A percentile compares a stretch with the other conserved stretches of the same genome.
Evolutionary conservation across 2,113 vertebrate species (phyloP).

Genomic region (Eudorcas thomsonii): DNA sequence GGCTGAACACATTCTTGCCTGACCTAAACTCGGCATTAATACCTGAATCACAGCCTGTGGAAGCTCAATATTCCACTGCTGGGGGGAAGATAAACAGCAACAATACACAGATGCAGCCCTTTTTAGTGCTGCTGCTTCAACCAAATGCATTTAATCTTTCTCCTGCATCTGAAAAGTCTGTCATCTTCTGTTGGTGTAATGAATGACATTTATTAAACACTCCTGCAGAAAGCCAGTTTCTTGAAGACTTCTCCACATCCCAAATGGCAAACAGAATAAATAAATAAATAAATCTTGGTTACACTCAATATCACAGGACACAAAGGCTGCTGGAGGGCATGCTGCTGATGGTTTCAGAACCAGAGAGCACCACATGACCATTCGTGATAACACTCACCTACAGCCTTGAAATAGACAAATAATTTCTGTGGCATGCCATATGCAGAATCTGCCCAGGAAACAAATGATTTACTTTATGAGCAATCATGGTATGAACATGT

Average conservation of each 20-base stretch:
- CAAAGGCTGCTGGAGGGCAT: not conserved
- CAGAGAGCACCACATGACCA: not conserved
- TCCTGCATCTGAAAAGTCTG: slow-evolving; percentile 46
- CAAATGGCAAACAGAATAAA: slow-evolving; percentile 12
- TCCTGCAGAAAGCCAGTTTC: slow-evolving; percentile 19
- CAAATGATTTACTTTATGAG: slow-evolving; percentile 16
- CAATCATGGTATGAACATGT: not conserved
- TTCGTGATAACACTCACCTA: not conserved
- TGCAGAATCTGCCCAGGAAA: not conserved
- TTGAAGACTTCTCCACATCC: slow-evolving; percentile 25
- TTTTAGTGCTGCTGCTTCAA: slow-evolving; percentile 56
- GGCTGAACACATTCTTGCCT: slow-evolving; percentile 52
- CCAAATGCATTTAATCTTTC: slow-evolving; percentile 44
- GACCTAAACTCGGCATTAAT: slow-evolving; percentile 55
- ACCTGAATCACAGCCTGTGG: slow-evolving; percentile 63
- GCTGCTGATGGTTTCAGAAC: not conserved
- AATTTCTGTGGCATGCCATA: not conserved
- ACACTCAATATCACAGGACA: not conserved
- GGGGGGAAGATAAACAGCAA: slow-evolving; percentile 62
- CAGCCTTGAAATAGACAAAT: not conserved
- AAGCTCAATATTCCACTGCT: slow-evolving; percentile 54
- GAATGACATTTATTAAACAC: slow-evolving; percentile 50
- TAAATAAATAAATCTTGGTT: not conserved
- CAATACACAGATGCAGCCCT: slow-evolving; percentile 39
- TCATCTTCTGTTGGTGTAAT: slow-evolving; percentile 53